Base-by-base conservation (phyloP, 2,113 vertebrate species). In the Poeciliopsis occidentalis region DNA sequence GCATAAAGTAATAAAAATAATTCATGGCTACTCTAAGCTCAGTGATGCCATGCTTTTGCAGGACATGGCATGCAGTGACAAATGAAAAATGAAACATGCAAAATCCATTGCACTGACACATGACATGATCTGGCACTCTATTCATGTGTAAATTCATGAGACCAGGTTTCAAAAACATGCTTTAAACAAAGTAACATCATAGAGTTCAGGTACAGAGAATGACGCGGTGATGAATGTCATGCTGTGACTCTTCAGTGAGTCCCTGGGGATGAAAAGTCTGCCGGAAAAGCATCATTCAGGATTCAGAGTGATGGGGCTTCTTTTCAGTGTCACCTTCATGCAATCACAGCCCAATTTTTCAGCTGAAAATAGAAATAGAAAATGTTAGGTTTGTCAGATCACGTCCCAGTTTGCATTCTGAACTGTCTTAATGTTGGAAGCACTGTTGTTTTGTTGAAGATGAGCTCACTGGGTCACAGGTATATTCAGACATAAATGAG, bases 301-400 rank as follows among this genome's bases (percentile, higher is more conserved):
- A 85, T 80, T 81, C 80, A 41, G 37, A 64, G 74, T 79, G 81
- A 80, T 7, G 1, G 70, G 68, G 30, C 30, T 64, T 68, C 51
- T 71, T 74, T 81, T 78, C 60, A 34, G 37, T 80, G 77, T 83
- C 85, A 87, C 81, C 78, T 89, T 81, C 63, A 76, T 79, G 60
- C 44, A 82, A 64, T 41, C 30, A 51, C 64, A 69, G 29, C 62
- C 34, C 11, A 69, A 69, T 41, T 67, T 79, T 85, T 85, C 54
- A 73, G 19, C 44, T 41, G 24, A 73, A 84, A 71, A 85, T 41
- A 76, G 73, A 74, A 66, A 64, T 17, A 62, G 22, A 69, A 37
- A 76, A 69, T 78, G 54, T 64, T n/a, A 10, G 27, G n/a, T 79
- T 71, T 87, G 67, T n/a, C 30, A 57, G 15, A 29, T 17, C 41